Evolutionary conservation across 2,797 vertebrate genomes (phyloP), one percentile per base, ranked within the genome.

Genomic region (Hephaestus fuliginosus): DNA sequence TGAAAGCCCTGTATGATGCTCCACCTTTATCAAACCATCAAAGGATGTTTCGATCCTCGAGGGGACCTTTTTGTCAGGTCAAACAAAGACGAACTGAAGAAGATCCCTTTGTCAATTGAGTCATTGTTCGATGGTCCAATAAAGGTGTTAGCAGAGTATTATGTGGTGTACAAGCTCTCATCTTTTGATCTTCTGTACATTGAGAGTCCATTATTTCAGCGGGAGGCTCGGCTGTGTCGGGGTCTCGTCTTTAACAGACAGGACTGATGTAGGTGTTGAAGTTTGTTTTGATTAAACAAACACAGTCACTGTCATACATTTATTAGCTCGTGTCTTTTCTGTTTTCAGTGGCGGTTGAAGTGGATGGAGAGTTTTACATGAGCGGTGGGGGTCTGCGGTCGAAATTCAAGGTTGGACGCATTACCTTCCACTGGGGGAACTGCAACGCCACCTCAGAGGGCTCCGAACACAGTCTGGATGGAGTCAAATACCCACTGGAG

Each of bases 381-480:
- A 97, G 96, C 61, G 98, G 98, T 84, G 98, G 97, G 57, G 96
- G 97, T 41, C 96, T 97, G 68, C 94, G 95, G 86, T 96, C 96
- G 7, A 82, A 93, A 86, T 97, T 98, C 91, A 98, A 96, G 94
- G 97, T 97, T 63, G 98, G 96, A 78, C 97, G 96, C 55, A 96
- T 99, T 90, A 96, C 93, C 63, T 99, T 99, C 94, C 98, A 99
- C 93, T 99, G 98, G 98, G 98, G 98, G 76, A 97, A 95, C 95
- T 99, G 98, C 91, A 99, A 99, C 8, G 92, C 93, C 0, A 97
- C 98, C 0, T 97, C 97, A 8, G 97, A 97, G 0, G 98, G 98
- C 73, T 99, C 98, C 0, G 98, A 99, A 71, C 98, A 99, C 82
- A 96, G 97, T 80, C 93, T 99, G 89, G 96, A 98, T 83, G 97